These are phyloP conservation scores for Trichonephila inaurata DNA, from an alignment of 1,140 invertebrate genomes.

Conservation along the genomic window DNA sequence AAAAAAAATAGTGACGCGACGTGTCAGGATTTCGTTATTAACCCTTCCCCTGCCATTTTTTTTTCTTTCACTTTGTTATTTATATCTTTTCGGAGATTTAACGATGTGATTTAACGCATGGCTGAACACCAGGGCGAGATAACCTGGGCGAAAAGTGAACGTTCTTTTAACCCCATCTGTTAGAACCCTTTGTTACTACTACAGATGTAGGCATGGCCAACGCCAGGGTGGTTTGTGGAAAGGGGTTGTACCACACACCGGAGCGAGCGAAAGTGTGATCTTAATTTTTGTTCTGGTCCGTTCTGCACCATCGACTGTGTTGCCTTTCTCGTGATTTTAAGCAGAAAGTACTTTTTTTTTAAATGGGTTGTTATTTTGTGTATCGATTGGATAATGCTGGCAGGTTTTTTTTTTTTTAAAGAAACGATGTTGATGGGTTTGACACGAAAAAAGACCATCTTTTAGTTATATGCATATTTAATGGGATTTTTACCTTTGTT, in stretches of 20 bases:
- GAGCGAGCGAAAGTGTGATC: not conserved
- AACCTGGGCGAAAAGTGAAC: slow-evolving; percentile 26
- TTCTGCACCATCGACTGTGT: not conserved
- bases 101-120: slow-evolving; percentile 61
- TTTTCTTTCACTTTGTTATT: not conserved
- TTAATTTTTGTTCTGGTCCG: slow-evolving; percentile 10
- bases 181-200: not conserved
- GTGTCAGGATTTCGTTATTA: slow-evolving; percentile 56
- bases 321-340: not conserved
- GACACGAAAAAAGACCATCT: too few relatives aligned
- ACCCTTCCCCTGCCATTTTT: slow-evolving; percentile 37
- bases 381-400: not conserved
- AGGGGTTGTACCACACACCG: too few relatives aligned
- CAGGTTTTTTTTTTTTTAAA: not conserved
- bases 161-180: slow-evolving; percentile 23
- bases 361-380: not conserved
- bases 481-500: too few relatives aligned
- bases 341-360: too few relatives aligned
- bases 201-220: not conserved
- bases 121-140: slow-evolving; percentile 25
- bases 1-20: not conserved
- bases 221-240: not conserved
- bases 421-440: too few relatives aligned
- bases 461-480: too few relatives aligned
- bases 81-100: slow-evolving; percentile 5